Evolutionary conservation across 1,140 invertebrate species (phyloP).

Genomic region (Drosophila pruinosa): DNA sequence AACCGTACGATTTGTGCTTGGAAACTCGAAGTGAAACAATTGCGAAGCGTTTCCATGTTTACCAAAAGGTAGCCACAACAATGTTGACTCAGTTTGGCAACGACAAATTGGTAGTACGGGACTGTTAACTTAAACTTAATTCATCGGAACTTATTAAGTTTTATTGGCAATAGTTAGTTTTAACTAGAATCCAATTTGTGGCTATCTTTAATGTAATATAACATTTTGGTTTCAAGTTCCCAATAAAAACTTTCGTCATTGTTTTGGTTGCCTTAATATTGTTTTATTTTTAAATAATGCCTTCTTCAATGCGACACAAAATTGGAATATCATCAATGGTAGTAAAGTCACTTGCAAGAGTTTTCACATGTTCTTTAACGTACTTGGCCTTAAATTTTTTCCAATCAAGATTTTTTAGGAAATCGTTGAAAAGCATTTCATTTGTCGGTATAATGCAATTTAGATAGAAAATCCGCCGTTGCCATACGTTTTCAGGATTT

Average conservation of each 20-base stretch:
- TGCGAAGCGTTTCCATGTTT: constrained; percentile 58
- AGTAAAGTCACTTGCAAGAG: constrained; percentile 14
- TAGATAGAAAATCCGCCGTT: constrained; percentile 84
- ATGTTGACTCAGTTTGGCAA: constrained; percentile 11
- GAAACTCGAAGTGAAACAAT: constrained; percentile 24
- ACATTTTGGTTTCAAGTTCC: no score
- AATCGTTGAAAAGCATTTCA: constrained; percentile 83
- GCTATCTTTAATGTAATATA: no score
- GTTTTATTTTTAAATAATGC: background rate
- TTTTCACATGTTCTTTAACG: constrained; percentile 53
- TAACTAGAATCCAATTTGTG: background rate
- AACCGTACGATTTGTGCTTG: constrained; percentile 25
- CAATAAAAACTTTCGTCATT: background rate
- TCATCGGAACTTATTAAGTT: background rate
- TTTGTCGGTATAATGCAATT: constrained; percentile 84
- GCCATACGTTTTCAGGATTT: constrained; percentile 86
- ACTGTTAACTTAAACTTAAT: background rate
- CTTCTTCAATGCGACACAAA: constrained; percentile 70
- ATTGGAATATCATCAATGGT: constrained; percentile 68
- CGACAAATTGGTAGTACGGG: background rate
- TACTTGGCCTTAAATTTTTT: constrained; percentile 83
- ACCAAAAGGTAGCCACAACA: constrained; percentile 58
- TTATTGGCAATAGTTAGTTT: background rate
- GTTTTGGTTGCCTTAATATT: background rate
- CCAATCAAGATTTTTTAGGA: constrained; percentile 84